Base-by-base conservation (phyloP, 37 sponge, comb jelly and placozoan genomes). In the Ephydatia muelleri region DNA sequence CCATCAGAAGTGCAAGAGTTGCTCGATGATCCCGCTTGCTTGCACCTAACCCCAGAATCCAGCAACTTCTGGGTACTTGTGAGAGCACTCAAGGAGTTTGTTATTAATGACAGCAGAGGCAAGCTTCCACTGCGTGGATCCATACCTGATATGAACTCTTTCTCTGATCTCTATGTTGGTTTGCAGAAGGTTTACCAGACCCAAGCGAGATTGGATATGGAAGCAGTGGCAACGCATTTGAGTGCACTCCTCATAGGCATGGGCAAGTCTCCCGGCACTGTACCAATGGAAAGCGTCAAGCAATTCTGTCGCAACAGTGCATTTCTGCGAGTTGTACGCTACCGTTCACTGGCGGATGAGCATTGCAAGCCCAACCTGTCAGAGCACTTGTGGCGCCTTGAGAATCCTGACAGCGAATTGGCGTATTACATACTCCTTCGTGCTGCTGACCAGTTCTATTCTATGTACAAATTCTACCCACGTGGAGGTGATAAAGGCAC, bases 71-170 rank as follows among this genome's bases (percentile, higher is more conserved):
- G 99, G 99, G 23, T 98, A 6, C 68, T 96, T 3, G 93, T 80
- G 5, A 79, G 93, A 78, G 99, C 97, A 40, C 29, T 98, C 13
- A 82, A 83, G 38, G 95, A 96, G 76, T 98, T 94, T 87, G 93
- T 97, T 12, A 49, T 37, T 22, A 83, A 78, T 70, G 93, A 93
- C 75, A 92, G 92, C 33, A 25, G 65, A n/a, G 99, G 99, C 5
- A 64, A 75, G 23, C 78, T 99, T 2, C 99, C 99, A 2, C 81
- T 99, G 0, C 92, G 97, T 36, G 99, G 99, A 12, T 91, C 97
- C n/a, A 86, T 99, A 36, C 96, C 92, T 23, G 99, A 99, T 80
- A 99, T 99, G 99, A 96, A 90, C 30, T 87, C 97, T 21, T 90
- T 89, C 75, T 93, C 97, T 27, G 78, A 91, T 39, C 84, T 91